Conservation (phyloP, 2,113 vertebrate genomes). For the Chaetops frenatus region DNA sequence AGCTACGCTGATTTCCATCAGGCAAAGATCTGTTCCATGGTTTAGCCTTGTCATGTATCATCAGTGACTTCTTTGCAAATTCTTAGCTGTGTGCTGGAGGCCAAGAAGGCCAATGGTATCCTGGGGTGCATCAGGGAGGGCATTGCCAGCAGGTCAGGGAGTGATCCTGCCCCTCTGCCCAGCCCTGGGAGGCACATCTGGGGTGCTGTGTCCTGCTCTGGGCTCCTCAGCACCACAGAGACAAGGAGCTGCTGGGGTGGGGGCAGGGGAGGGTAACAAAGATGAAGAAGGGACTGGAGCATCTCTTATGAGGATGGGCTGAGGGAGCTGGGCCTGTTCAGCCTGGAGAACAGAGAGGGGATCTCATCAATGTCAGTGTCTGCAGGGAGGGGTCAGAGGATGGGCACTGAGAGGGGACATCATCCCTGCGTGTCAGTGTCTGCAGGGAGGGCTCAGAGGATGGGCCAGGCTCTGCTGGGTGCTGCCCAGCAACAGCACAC, state of each 20-base stretch:
- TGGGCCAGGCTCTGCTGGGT: neutral
- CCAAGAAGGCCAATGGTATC: neutral
- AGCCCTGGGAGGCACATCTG: neutral
- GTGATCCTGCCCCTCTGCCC: neutral
- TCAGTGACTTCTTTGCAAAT: neutral
- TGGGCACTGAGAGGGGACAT: too few species aligned
- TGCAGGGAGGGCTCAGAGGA: neutral
- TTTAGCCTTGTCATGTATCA: neutral
- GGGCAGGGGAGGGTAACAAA: rapidly evolving
- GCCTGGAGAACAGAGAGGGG: neutral
- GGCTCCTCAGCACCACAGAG: neutral
- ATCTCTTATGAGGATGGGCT: neutral
- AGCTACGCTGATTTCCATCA: neutral
- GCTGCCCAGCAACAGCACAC: too few species aligned
- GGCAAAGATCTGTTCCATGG: neutral
- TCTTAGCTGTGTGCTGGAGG: neutral
- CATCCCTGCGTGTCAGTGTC: too few species aligned
- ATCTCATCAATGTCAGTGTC: neutral
- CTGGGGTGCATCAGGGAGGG: neutral
- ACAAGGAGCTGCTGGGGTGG: rapidly evolving
- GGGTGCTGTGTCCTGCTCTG: neutral
- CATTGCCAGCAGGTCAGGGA: neutral
- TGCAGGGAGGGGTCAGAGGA: neutral
- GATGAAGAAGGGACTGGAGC: neutral
- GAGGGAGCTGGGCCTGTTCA: neutral